Evolutionary conservation across 2,888 invertebrate genomes (phyloP).

Genomic region (Cephus sareptanus): DNA sequence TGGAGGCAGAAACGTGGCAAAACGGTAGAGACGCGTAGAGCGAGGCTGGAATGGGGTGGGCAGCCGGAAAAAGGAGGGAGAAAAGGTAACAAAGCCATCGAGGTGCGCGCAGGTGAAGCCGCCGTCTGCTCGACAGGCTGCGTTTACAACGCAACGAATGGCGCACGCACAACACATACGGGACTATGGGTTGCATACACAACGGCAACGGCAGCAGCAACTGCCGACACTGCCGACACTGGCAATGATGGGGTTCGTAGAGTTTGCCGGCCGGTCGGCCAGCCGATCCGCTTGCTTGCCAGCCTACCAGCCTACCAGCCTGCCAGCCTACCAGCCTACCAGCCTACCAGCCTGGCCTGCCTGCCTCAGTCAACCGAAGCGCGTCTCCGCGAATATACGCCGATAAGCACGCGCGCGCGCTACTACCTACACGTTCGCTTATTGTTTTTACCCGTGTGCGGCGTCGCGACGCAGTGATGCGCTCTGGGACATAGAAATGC

Average conservation of each 20-base stretch:
- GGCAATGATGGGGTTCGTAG: conserved; percentile 23
- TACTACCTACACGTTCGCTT: too few species aligned
- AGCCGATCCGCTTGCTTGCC: background rate
- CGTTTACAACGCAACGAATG: conserved; percentile 14
- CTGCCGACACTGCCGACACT: background rate
- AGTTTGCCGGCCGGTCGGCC: conserved; percentile 13
- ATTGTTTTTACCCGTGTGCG: too few species aligned
- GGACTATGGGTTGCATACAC: background rate
- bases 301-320: conserved; percentile 17
- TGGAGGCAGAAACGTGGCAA: conserved; percentile 35
- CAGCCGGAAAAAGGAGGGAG: background rate
- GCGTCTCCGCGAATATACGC: conserved; percentile 32
- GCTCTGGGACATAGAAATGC: too few species aligned
- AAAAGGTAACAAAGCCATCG: conserved; percentile 7
- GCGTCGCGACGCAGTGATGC: too few species aligned
- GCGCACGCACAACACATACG: conserved; percentile 7
- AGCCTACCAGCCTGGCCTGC: conserved; percentile 25
- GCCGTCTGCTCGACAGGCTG: conserved; percentile 46
- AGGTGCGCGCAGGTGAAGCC: conserved; percentile 15
- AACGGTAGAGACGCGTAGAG: conserved; percentile 1
- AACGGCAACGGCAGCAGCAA: background rate
- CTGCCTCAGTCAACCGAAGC: conserved; percentile 47
- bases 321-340: conserved; percentile 31
- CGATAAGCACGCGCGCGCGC: too few species aligned
- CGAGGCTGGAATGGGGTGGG: background rate